Base-by-base conservation (phyloP, 1,140 invertebrate genomes). In the Hylyphantes graminicola region DNA sequence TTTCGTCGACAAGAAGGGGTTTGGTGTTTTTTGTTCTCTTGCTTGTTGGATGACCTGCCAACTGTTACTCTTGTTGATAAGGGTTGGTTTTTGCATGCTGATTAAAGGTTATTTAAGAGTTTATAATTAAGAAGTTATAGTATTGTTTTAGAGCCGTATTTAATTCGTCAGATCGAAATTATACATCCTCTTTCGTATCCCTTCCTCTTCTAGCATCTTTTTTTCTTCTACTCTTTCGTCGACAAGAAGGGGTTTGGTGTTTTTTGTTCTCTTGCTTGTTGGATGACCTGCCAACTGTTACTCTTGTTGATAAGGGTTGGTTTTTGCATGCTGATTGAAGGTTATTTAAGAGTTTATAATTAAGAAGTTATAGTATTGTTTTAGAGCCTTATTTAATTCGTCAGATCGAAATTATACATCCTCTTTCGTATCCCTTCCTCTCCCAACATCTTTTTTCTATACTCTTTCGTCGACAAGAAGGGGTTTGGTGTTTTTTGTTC, bases 161-260 rank as follows among this genome's bases (percentile, higher is more conserved):
- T n/a, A n/a, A n/a, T n/a, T n/a, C n/a, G n/a, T n/a, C n/a, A n/a
- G n/a, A n/a, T n/a, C n/a, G n/a, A n/a, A n/a, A n/a, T n/a, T n/a
- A n/a, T n/a, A n/a, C n/a, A n/a, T n/a, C n/a, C 57, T 50, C 53
- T n/a, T 15, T 12, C 72, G 11, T 67, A 59, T 57, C 72, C 54
- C 65, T 65, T 15, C 35, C 72, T 59, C 55, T 59, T 50, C 65
- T 35, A 8, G 12, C 2, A 17, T 57, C 53, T 17, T 59, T 13
- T 65, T 13, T 54, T 67, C 65, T 68, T n/a, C 59, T 15, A 21
- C 54, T 57, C 72, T 21, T 78, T 19, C n/a, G 68, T 59, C 65
- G 72, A 73, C 68, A 64, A 70, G 17, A 83, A 83, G 80, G 72
- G 80, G 79, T 81, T 80, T 81, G 35, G 79, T 48, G 59, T 81